Conservation (phyloP, 2,113 vertebrate species). For the Mastomys coucha region DNA sequence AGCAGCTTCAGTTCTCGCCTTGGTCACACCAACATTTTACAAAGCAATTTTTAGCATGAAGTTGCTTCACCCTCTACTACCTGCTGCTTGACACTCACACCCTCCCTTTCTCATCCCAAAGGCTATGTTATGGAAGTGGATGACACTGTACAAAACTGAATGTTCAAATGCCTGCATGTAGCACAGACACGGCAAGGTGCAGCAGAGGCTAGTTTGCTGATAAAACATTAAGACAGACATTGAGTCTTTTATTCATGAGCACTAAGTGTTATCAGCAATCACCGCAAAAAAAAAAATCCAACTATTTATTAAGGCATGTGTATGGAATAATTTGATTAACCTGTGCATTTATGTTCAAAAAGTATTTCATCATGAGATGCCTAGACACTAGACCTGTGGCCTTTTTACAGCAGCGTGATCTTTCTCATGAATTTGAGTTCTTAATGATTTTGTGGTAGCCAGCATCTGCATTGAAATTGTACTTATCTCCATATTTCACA, state of each 20-base stretch:
- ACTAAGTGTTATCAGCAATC: background rate
- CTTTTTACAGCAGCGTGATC: conserved; percentile 6
- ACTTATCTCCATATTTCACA: background rate
- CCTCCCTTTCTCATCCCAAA: conserved; percentile 11
- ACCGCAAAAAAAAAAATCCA: background rate
- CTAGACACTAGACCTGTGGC: background rate
- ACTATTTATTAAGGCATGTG: background rate
- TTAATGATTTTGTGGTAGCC: background rate
- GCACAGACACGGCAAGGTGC: background rate
- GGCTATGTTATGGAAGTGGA: background rate
- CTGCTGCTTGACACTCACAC: conserved; percentile 72
- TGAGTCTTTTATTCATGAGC: background rate
- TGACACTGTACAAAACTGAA: conserved; percentile 33
- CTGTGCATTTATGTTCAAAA: background rate
- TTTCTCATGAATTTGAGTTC: conserved; percentile 25
- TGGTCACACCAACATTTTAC: conserved; percentile 57
- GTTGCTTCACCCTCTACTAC: background rate
- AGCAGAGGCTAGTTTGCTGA: background rate
- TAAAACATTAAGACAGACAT: background rate
- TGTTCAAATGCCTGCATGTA: background rate
- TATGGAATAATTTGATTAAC: conserved; percentile 8
- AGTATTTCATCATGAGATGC: background rate
- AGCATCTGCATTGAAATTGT: background rate
- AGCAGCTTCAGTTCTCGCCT: conserved; percentile 73
- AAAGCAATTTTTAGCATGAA: conserved; percentile 55